These are phyloP conservation scores for Diogma glabrata DNA, from an alignment of 2,888 invertebrate species.

Conservation along the genomic window DNA sequence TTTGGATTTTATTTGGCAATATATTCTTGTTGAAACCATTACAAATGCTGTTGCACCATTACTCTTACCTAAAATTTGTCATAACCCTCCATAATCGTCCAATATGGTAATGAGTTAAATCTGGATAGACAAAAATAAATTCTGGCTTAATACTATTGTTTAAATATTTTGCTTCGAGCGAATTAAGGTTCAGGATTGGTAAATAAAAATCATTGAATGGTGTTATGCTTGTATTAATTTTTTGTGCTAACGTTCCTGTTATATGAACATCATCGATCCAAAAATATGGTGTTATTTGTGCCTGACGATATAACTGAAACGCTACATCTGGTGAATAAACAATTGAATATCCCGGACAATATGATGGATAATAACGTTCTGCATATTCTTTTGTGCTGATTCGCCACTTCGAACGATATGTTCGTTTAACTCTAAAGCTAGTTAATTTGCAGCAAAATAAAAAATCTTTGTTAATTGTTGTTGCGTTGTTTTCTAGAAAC, in stretches of 20 bases:
- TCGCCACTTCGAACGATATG: slow-evolving; percentile 63
- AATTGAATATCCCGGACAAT: slow-evolving; percentile 64
- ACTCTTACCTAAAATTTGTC: no score
- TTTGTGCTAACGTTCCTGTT: slow-evolving; percentile 51
- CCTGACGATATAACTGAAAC: slow-evolving; percentile 43
- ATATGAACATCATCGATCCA: slow-evolving; percentile 79
- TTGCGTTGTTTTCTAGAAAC: slow-evolving; percentile 31
- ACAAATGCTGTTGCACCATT: no score
- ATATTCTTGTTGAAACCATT: no score
- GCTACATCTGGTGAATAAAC: slow-evolving; percentile 54
- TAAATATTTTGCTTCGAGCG: no score
- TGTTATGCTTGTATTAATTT: slow-evolving; percentile 40
- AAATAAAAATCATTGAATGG: no score
- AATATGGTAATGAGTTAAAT: no score
- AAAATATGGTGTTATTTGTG: slow-evolving; percentile 54
- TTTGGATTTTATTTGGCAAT: no score
- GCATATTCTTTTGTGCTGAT: slow-evolving; percentile 57
- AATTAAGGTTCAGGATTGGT: no score
- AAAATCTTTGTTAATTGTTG: slow-evolving; percentile 28
- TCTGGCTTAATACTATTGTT: no score
- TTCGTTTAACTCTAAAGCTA: slow-evolving; percentile 44
- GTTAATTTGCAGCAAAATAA: slow-evolving; percentile 48
- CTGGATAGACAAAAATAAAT: no score
- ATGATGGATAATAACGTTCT: slow-evolving; percentile 52
- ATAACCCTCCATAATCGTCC: no score